phyloP scores from a whole-genome alignment of 2,113 vertebrate genomes.

The Ariopsis seemanni region DNA sequence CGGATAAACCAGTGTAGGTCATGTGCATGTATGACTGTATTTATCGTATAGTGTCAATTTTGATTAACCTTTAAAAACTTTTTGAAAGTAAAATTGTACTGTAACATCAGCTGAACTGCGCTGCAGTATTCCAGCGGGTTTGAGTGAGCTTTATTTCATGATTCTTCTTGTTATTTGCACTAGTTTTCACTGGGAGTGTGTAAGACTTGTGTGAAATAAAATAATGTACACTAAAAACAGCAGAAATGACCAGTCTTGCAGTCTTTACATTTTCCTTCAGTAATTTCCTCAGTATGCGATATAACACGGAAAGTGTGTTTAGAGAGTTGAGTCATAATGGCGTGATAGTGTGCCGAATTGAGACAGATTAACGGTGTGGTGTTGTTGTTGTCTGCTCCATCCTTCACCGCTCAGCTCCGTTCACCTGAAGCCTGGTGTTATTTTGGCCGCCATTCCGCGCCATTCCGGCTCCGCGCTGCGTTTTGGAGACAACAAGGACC shows the following conservation, averaged over 20 bases:
- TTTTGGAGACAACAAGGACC: conserved; percentile 62
- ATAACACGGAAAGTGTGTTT: neutral
- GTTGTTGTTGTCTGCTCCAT: neutral
- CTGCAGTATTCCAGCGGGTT: neutral
- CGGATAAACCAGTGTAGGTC: neutral
- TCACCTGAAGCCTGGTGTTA: conserved; percentile 76
- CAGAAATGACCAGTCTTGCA: neutral
- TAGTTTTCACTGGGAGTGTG: neutral
- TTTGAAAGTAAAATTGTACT: neutral
- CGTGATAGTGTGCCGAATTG: neutral
- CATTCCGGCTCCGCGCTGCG: conserved; percentile 64
- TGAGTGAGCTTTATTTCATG: neutral
- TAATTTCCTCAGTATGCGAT: neutral
- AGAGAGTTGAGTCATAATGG: neutral
- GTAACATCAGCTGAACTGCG: neutral
- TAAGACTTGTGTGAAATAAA: neutral
- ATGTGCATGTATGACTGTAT: neutral
- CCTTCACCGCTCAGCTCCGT: conserved; percentile 31
- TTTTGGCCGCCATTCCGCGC: conserved; percentile 66
- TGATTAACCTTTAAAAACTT: neutral
- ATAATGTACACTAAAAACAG: neutral
- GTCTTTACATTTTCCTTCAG: neutral
- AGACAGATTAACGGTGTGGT: no score
- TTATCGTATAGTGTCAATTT: neutral
- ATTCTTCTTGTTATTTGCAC: neutral